phyloP scores from a whole-genome alignment of 2,113 vertebrate genomes.

The Myocastor coypus region DNA sequence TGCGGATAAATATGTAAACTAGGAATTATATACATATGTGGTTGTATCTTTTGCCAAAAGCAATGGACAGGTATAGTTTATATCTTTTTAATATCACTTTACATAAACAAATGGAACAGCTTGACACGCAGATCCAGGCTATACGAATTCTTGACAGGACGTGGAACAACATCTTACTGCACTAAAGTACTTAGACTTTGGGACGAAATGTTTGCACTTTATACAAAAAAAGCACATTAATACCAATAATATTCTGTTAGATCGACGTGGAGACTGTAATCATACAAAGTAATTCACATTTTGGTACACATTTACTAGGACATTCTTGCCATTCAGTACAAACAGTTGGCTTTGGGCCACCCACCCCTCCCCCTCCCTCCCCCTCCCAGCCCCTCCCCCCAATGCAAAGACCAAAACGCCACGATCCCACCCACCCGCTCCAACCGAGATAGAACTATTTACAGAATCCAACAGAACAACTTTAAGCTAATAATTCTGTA shows the following conservation, averaged over 20 bases:
- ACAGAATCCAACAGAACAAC: constrained; percentile 99
- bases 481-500: constrained; percentile 96
- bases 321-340: constrained; percentile 99
- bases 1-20: constrained; percentile 99
- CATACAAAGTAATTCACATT: constrained; percentile 99
- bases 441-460: constrained; percentile 97
- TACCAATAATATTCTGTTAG: constrained; percentile 99
- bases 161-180: constrained; percentile 99
- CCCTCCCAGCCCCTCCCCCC: constrained; percentile 90
- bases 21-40: constrained; percentile 98
- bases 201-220: constrained; percentile 99
- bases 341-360: constrained; percentile 95
- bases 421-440: constrained; percentile 92
- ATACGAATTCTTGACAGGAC: constrained; percentile 99
- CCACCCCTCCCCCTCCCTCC: constrained; percentile 88
- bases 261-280: constrained; percentile 99
- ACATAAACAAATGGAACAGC: constrained; percentile 99
- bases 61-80: constrained; percentile 96
- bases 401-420: constrained; percentile 97
- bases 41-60: constrained; percentile 96
- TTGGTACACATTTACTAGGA: constrained; percentile 99
- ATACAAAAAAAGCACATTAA: constrained; percentile 99
- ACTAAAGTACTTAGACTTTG: constrained; percentile 99
- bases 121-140: constrained; percentile 99
- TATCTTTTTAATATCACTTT: constrained; percentile 98